Evolutionary conservation across 2,113 vertebrate genomes (phyloP).

Genomic region (Piaya cayana): DNA sequence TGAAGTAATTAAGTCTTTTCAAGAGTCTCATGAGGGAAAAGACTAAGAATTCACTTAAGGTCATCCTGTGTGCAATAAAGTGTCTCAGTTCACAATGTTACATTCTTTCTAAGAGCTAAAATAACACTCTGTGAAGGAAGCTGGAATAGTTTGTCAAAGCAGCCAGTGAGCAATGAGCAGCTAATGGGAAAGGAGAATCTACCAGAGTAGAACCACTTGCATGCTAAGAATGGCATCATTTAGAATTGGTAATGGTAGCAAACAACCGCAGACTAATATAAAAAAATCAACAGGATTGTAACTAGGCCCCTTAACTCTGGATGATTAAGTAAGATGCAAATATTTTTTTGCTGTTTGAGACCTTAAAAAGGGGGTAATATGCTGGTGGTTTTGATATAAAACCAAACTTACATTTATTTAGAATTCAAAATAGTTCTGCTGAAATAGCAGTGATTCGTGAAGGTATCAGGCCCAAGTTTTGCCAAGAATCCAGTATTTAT

Average conservation of each 20-base stretch:
- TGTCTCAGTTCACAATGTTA: not conserved
- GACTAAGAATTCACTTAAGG: not conserved
- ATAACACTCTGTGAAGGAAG: not conserved
- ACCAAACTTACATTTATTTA: not conserved
- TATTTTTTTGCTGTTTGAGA: not conserved
- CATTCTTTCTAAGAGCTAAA: slow-evolving; percentile 18
- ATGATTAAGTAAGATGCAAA: not conserved
- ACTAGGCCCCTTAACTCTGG: not conserved
- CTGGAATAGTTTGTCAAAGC: not conserved
- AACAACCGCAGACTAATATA: not conserved
- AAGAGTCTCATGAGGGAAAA: not conserved
- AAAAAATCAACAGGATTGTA: not conserved
- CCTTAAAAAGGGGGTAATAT: not conserved
- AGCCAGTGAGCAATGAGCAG: not conserved
- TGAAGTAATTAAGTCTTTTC: not conserved
- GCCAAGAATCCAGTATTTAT: not conserved
- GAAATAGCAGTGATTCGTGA: not conserved
- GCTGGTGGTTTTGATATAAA: not conserved
- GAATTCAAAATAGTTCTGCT: not conserved
- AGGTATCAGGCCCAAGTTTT: not conserved
- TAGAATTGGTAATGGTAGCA: not conserved
- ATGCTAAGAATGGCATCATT: not conserved
- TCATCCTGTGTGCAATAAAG: not conserved
- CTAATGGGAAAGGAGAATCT: rapidly evolving
- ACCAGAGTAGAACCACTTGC: not conserved